Percentiles rank a stretch among this genome's conserved stretches.
Conservation (phyloP, 92 coral and sea anemone species). For the Zoanthus gigantus region DNA sequence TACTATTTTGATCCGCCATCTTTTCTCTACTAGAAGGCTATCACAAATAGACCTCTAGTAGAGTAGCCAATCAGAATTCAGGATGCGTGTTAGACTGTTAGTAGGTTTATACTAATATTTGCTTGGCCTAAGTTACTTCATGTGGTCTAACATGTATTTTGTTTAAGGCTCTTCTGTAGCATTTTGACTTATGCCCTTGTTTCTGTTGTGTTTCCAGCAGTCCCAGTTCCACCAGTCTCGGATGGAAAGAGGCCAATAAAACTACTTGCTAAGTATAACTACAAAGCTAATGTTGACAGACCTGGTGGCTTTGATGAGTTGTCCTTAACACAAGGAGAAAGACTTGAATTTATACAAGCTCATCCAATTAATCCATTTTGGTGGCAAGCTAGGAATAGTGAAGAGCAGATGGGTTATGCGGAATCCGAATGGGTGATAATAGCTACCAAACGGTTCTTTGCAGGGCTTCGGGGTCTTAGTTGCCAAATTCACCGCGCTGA, state of each 20-base stretch:
- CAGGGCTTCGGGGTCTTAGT: constrained; percentile 56
- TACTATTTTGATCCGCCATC: no score
- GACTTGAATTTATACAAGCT: constrained; percentile 70
- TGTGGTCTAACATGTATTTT: no score
- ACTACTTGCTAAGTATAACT: constrained; percentile 91
- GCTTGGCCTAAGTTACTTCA: no score
- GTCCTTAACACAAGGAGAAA: constrained; percentile 83
- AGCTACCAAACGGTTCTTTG: constrained; percentile 72
- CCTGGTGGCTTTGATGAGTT: constrained; percentile 98
- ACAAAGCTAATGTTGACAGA: constrained; percentile 70
- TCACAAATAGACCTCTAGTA: no score
- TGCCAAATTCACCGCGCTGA: constrained; percentile 48
- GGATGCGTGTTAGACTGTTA: no score
- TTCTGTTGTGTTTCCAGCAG: constrained; percentile 3
- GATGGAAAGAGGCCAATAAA: constrained; percentile 61
- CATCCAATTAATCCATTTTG: constrained; percentile 89
- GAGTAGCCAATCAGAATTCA: no score
- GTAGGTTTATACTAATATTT: no score
- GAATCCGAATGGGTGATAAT: constrained; percentile 68
- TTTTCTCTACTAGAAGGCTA: no score
- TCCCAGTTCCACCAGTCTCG: constrained; percentile 58
- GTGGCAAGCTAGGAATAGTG: constrained; percentile 84
- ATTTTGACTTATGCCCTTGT: background rate
- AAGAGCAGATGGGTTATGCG: constrained; percentile 77
- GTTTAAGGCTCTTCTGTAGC: background rate